Evolutionary conservation across 2,888 invertebrate genomes (phyloP).

Genomic region (Cephus nigrinus): DNA sequence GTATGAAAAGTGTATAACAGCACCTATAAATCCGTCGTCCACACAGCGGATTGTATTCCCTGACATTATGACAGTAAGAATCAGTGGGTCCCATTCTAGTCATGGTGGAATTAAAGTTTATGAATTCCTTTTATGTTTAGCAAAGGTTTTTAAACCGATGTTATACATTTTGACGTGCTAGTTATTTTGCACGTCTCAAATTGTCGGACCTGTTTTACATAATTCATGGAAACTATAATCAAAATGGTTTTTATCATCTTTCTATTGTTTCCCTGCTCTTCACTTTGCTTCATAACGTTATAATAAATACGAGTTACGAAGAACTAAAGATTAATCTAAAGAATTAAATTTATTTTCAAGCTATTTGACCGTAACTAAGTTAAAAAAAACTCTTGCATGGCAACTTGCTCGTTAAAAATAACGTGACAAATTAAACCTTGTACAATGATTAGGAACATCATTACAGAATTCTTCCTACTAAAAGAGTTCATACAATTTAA

Average conservation of each 20-base stretch:
- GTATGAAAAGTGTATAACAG: background rate
- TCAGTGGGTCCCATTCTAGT: background rate
- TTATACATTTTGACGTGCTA: background rate
- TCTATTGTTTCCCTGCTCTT: background rate
- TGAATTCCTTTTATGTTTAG: background rate
- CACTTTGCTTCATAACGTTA: background rate
- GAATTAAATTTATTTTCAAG: background rate
- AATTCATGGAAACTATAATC: background rate
- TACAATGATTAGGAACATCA: slow-evolving; percentile 47
- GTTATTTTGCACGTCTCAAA: background rate
- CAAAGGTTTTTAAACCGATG: background rate
- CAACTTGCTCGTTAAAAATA: background rate
- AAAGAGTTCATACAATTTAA: slow-evolving; percentile 6
- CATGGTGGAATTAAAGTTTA: background rate
- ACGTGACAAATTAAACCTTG: slow-evolving; percentile 22
- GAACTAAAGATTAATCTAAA: background rate
- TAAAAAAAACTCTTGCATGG: background rate
- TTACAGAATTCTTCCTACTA: slow-evolving; percentile 29
- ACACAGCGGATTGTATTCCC: background rate
- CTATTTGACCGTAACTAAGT: background rate
- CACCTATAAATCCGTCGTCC: background rate
- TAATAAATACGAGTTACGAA: background rate
- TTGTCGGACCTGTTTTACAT: background rate
- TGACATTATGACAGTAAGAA: background rate
- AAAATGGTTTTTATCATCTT: background rate